A percentile compares a stretch with the other conserved stretches of the same genome.
These are phyloP conservation scores for Macropis europaea DNA, from an alignment of 2,888 invertebrate species.

Conservation along the genomic window DNA sequence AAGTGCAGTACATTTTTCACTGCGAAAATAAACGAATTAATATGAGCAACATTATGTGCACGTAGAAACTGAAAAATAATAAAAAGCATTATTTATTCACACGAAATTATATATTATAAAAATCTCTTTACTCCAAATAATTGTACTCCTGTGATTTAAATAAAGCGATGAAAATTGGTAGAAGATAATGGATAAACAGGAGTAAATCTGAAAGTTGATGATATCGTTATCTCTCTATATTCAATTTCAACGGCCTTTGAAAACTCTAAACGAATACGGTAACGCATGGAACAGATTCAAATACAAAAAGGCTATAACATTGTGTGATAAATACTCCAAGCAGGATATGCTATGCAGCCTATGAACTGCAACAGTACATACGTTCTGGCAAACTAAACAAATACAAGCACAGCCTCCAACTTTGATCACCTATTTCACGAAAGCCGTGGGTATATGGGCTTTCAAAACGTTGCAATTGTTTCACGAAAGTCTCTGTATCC, in stretches of 20 bases:
- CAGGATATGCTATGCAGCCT: constrained; percentile 2
- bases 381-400: constrained; percentile 7
- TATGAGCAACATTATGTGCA: too few relatives aligned
- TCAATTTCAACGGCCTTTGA: background rate
- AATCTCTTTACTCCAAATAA: too few relatives aligned
- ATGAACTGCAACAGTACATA: constrained; percentile 1
- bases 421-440: constrained; percentile 14
- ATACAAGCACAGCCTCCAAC: constrained; percentile 15
- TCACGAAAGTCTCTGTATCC: constrained; percentile 20
- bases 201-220: background rate
- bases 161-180: too few relatives aligned
- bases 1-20: too few relatives aligned
- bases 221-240: background rate
- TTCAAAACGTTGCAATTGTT: constrained; percentile 21
- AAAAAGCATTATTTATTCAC: too few relatives aligned
- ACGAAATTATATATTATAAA: too few relatives aligned
- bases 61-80: too few relatives aligned
- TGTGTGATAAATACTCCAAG: constrained; percentile 8
- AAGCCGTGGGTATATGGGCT: constrained; percentile 10
- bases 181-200: too few relatives aligned
- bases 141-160: too few relatives aligned
- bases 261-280: background rate
- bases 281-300: background rate
- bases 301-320: background rate
- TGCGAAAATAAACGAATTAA: too few relatives aligned